Base-by-base conservation (phyloP, 1,140 invertebrate genomes). In the Heliconius eleuchia region DNA sequence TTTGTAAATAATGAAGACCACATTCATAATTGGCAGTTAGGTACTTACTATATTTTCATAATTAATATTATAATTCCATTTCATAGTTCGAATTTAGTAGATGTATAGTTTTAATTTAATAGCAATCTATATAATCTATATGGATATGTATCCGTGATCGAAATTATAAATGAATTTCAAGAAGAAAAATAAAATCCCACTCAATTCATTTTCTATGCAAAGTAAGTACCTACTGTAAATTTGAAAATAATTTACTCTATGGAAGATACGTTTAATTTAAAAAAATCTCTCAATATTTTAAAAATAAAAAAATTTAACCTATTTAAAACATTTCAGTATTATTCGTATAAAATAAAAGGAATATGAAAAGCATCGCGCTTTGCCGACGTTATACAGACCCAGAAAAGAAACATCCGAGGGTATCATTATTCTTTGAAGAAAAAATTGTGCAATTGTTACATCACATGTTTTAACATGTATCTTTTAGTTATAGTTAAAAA, bases 351-450 rank as follows among this genome's bases (percentile, higher is more conserved):
- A 30, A 60, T 60, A 60, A 60, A 27, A 27, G 8, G 11, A 60
- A 60, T 60, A 30, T 60, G 23, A 23, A 66, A 13, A 66, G n/a
- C 60, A 27, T 30, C 23, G 60, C 60, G 60, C 23, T 30, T 66
- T 27, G 23, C 9, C 11, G 60, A 27, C 60, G 27, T n/a, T 16
- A 66, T 66, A 66, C 27, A 66, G 4, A 13, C 23, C 60, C 60
- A 66, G 27, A 66, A 66, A 30, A 30, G 27, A 66, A 66, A 66
- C 60, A 27, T 66, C 23, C 60, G 60, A 27, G 27, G 23, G 11
- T 66, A 66, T 66, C 3, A 16, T 66, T 66, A 66, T 66, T 66
- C 60, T 66, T 66, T 66, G 23, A 27, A 66, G 27, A 66, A 66
- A 30, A 30, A 66, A 66, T 23, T 9, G n/a, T 57, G 18, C 55